phyloP scores from a whole-genome alignment of 2,888 invertebrate genomes.

The Microctonus hyperodae region DNA sequence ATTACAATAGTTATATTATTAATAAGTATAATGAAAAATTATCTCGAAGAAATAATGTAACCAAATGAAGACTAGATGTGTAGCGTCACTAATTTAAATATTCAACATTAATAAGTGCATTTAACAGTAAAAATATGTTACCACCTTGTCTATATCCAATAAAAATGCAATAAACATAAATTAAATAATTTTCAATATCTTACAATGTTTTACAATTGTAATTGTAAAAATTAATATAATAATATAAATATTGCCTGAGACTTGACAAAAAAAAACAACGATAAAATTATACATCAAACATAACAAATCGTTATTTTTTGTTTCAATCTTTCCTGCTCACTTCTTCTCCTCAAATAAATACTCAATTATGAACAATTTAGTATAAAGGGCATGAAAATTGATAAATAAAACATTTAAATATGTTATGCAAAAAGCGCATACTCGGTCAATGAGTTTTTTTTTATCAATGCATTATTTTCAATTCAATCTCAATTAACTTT shows the following conservation, averaged over 20 bases:
- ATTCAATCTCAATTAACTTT: background rate
- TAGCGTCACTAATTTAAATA: background rate
- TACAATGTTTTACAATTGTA: constrained; percentile 10
- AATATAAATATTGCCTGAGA: constrained; percentile 20
- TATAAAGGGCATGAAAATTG: background rate
- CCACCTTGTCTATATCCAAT: background rate
- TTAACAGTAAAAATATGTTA: background rate
- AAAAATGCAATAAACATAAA: background rate
- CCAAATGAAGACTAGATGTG: background rate
- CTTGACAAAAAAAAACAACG: constrained; percentile 21
- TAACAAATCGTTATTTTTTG: constrained; percentile 27
- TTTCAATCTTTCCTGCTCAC: background rate
- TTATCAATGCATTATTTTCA: background rate
- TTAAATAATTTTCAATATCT: constrained; percentile 2
- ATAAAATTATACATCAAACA: constrained; percentile 29
- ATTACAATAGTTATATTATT: background rate
- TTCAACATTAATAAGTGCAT: background rate
- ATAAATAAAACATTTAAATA: background rate
- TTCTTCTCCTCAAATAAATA: background rate
- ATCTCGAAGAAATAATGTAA: too few species aligned
- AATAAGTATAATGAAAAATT: background rate
- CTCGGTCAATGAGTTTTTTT: background rate
- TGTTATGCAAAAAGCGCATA: background rate
- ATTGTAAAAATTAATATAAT: constrained; percentile 15
- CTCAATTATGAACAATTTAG: background rate